Evolutionary conservation across 2,888 invertebrate species (phyloP).

Genomic region (Papilio gigon): DNA sequence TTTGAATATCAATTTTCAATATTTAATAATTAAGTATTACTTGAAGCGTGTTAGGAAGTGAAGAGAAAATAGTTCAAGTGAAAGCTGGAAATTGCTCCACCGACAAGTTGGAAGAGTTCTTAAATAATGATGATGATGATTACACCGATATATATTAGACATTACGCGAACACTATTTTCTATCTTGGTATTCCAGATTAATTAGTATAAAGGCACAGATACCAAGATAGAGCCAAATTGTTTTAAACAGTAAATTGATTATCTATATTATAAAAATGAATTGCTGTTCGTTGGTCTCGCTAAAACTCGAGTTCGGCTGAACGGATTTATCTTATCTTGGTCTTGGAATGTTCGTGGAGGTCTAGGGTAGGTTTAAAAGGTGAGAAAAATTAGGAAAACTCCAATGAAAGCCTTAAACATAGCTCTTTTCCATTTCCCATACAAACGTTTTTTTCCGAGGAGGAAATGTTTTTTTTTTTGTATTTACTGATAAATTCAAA

Average conservation of each 20-base stretch:
- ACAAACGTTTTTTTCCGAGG: no score
- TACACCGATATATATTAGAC: not conserved
- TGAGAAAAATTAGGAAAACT: no score
- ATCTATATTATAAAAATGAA: no score
- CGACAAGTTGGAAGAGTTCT: not conserved
- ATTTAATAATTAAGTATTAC: not conserved
- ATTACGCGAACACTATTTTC: not conserved
- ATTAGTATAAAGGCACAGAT: not conserved
- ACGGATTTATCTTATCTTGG: no score
- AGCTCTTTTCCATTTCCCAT: no score
- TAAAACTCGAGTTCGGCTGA: no score
- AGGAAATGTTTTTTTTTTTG: no score
- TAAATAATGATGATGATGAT: not conserved
- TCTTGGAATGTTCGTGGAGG: no score
- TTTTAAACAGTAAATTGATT: not conserved
- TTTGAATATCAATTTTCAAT: not conserved
- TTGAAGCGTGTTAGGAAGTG: not conserved
- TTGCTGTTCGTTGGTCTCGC: no score
- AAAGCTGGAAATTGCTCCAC: conserved; percentile 7
- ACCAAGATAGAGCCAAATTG: not conserved
- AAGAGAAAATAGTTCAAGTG: conserved; percentile 9
- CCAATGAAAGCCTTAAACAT: no score
- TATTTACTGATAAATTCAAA: not conserved
- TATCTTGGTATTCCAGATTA: not conserved
- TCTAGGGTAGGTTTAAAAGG: no score